These are phyloP conservation scores for Salpingus planirostris DNA, from an alignment of 2,888 invertebrate genomes.

Conservation along the genomic window DNA sequence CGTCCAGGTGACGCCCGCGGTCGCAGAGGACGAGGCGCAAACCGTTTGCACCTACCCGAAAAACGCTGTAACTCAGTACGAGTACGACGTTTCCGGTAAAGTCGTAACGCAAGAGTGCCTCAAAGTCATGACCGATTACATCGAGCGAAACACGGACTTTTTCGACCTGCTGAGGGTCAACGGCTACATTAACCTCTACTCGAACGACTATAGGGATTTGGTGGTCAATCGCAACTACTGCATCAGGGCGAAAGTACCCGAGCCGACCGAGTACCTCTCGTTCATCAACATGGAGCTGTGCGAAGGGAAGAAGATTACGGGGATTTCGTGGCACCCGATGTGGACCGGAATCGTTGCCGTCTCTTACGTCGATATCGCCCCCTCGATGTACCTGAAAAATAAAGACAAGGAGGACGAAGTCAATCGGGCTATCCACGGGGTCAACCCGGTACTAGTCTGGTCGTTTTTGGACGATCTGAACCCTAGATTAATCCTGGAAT, in stretches of 20 bases:
- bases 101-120: constrained; percentile 10
- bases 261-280: constrained; percentile 47
- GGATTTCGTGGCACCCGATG: constrained; percentile 61
- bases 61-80: constrained; percentile 62
- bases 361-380: constrained; percentile 54
- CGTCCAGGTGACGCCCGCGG: constrained; percentile 50
- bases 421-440: constrained; percentile 46
- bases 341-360: constrained; percentile 60
- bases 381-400: constrained; percentile 41
- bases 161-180: constrained; percentile 30
- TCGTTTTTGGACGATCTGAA: constrained; percentile 60
- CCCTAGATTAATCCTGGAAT: constrained; percentile 60
- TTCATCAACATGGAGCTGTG: constrained; percentile 57
- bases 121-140: constrained; percentile 26
- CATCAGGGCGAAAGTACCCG: not conserved
- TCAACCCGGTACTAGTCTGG: constrained; percentile 65
- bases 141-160: constrained; percentile 28
- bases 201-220: constrained; percentile 52
- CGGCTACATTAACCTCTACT: constrained; percentile 49
- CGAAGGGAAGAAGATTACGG: constrained; percentile 56
- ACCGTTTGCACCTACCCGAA: constrained; percentile 58
- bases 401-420: constrained; percentile 26
- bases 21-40: constrained; percentile 47
- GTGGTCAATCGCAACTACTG: constrained; percentile 22
- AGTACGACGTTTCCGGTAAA: constrained; percentile 37